These are phyloP conservation scores for Ecliptopera silaceata DNA, from an alignment of 2,888 invertebrate species.

Conservation along the genomic window DNA sequence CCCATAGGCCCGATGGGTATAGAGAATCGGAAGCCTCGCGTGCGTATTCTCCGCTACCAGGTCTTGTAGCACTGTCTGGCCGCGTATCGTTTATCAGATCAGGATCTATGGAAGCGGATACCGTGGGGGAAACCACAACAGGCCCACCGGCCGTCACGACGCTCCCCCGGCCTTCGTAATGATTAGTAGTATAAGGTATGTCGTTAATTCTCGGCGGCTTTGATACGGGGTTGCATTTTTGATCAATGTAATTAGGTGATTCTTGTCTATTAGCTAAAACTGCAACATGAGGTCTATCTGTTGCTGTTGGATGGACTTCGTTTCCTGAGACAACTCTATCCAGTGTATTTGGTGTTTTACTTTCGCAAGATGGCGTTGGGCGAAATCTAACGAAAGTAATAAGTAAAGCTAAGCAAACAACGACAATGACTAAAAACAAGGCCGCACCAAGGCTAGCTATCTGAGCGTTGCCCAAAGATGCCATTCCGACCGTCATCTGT, in stretches of 20 bases:
- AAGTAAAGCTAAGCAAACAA: constrained; percentile 87
- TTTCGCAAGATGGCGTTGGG: constrained; percentile 88
- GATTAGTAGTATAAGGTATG: constrained; percentile 86
- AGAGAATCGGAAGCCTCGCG: constrained; percentile 88
- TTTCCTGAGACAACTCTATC: constrained; percentile 87
- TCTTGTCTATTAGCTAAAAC: constrained; percentile 82
- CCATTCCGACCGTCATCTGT: constrained; percentile 90
- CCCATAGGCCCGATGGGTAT: constrained; percentile 92
- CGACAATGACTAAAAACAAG: constrained; percentile 89
- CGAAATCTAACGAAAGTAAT: constrained; percentile 89
- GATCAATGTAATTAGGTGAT: constrained; percentile 62
- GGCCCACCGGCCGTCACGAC: constrained; percentile 85
- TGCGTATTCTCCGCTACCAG: constrained; percentile 90
- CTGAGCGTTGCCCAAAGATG: constrained; percentile 91
- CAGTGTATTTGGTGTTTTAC: constrained; percentile 89
- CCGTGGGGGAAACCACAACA: constrained; percentile 89
- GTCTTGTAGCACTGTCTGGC: constrained; percentile 82
- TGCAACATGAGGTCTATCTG: constrained; percentile 81
- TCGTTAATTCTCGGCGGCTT: constrained; percentile 88
- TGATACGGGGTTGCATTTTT: constrained; percentile 86
- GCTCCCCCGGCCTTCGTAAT: constrained; percentile 87
- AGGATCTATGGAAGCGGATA: constrained; percentile 90
- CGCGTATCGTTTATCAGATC: constrained; percentile 93
- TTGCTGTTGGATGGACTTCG: constrained; percentile 74
- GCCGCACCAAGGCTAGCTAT: constrained; percentile 93